Conservation (phyloP, 2,113 vertebrate species). For the Sinosuthora webbiana region DNA sequence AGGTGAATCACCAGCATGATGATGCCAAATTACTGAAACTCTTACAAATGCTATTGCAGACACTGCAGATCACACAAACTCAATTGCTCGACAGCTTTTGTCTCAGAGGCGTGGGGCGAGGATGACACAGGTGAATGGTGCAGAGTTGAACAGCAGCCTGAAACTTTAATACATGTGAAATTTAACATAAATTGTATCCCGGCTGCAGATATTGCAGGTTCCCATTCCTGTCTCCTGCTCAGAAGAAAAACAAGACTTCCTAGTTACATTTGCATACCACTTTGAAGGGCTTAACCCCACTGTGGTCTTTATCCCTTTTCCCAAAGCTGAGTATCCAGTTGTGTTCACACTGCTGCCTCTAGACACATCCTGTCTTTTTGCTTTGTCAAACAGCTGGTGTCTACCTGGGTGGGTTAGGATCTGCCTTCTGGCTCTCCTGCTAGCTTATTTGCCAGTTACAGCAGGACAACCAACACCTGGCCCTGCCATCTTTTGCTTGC, state of each 20-base stretch:
- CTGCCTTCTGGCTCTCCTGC: neutral
- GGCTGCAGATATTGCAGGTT: neutral
- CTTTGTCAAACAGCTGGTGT: neutral
- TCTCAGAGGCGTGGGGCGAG: neutral
- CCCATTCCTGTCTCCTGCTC: accelerated
- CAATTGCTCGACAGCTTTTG: neutral
- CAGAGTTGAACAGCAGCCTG: neutral
- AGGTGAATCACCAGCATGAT: neutral
- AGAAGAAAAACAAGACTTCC: neutral
- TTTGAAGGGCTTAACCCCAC: neutral
- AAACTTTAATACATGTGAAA: neutral
- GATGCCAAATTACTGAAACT: neutral
- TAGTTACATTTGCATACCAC: neutral
- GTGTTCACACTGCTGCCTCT: neutral
- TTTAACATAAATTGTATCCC: neutral
- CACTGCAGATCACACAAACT: neutral
- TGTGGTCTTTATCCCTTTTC: neutral
- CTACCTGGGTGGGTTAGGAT: neutral
- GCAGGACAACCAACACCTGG: neutral
- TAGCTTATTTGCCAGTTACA: neutral
- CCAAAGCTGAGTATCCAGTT: neutral
- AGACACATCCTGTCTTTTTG: neutral
- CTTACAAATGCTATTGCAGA: neutral
- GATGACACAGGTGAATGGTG: neutral
- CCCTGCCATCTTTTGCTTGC: neutral